Evolutionary conservation across 2,797 vertebrate genomes (phyloP).

Genomic region (Mustela erminea): DNA sequence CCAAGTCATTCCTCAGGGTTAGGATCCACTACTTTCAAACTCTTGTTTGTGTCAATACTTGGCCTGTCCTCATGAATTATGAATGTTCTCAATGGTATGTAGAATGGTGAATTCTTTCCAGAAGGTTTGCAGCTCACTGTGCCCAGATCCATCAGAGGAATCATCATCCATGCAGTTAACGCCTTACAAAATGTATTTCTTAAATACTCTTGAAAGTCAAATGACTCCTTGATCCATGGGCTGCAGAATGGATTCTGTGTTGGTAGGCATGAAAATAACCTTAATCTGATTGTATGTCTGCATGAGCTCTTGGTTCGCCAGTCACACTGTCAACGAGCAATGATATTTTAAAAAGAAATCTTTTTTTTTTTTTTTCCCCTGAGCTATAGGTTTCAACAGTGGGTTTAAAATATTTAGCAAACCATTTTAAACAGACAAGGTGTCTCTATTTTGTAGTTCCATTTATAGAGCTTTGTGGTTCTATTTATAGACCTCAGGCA

Average conservation of each 20-base stretch:
- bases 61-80: background rate
- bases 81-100: background rate
- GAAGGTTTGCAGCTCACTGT: background rate
- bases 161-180: background rate
- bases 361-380: background rate
- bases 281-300: background rate
- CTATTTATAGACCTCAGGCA: background rate
- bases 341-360: background rate
- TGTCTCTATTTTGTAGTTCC: background rate
- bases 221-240: background rate
- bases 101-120: background rate
- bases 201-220: background rate
- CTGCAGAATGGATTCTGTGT: background rate
- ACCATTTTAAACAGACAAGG: background rate
- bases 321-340: background rate
- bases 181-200: background rate
- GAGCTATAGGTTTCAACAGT: background rate
- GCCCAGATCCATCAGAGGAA: background rate
- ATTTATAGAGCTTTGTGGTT: background rate
- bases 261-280: background rate
- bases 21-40: background rate
- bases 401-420: background rate
- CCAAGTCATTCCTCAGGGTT: background rate
- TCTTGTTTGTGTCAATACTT: background rate
- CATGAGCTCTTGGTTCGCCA: background rate